Evolutionary conservation across 2,888 invertebrate species (phyloP), one percentile per base, ranked within the genome.

Genomic region (Caenorhabditis zanzibari): DNA sequence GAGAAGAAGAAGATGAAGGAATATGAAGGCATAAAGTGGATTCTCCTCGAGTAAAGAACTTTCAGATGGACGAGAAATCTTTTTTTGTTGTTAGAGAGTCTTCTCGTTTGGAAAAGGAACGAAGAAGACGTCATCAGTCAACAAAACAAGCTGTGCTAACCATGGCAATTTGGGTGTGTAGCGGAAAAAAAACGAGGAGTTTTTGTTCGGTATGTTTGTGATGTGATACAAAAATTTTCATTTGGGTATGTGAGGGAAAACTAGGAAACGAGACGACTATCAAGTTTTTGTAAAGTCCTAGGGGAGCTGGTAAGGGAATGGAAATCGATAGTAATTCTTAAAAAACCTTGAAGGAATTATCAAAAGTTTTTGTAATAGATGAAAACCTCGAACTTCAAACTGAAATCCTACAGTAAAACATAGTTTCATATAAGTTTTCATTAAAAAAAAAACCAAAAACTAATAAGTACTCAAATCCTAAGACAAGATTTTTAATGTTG

Each of bases 91-190:
- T 52, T 32, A 19, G 28, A 49, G 49, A 47, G 47, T n/a, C 32
- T 54, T 54, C 38, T 63, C 44, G 44, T 68, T 66, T 66, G 49
- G 52, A 35, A 35, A 35, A 19, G 16, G 52, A 66, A 68, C 68
- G 38, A 68, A 54, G 68, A 54, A 52, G 54, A 68, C 68, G 54
- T 54, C 68, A 68, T 68, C 68, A 52, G 68, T 68, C 52, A 68
- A 54, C 68, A 54, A 68, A 68, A 68, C 68, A 68, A 68, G 68
- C 38, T 68, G 68, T 68, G 68, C 49, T 66, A 66, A 66, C 66
- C 66, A n/a, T n/a, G n/a, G n/a, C n/a, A 66, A 66, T 66, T 66
- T 66, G 66, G 66, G 66, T 52, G 66, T 66, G 66, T 28, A 63
- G 32, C 52, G 66, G 66, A 68, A 38, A 47, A 14, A 52, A 32